phyloP scores from a whole-genome alignment of 2,113 vertebrate genomes.

The Carassius auratus region DNA sequence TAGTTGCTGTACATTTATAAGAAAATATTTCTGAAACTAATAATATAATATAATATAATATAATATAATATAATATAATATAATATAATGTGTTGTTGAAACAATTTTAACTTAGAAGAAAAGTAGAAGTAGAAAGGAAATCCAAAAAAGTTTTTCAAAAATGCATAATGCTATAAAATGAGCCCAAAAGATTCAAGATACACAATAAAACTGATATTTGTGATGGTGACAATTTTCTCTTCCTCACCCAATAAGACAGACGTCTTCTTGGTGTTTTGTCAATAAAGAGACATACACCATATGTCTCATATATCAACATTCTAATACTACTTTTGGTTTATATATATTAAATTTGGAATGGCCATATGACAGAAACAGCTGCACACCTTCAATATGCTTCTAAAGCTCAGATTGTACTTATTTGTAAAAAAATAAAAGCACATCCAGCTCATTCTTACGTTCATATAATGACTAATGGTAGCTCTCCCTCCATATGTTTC shows the following conservation, averaged over 20 bases:
- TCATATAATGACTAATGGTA: conserved; percentile 36
- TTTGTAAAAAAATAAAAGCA: background rate
- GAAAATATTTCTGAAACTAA: background rate
- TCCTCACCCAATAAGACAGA: background rate
- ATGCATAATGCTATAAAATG: no score
- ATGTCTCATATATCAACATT: background rate
- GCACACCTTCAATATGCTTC: conserved; percentile 14
- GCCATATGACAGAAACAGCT: conserved; percentile 16
- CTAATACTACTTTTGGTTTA: background rate
- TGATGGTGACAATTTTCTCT: background rate
- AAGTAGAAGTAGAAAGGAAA: no score
- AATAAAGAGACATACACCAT: background rate
- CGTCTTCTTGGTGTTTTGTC: background rate
- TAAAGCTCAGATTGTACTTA: background rate
- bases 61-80: no score
- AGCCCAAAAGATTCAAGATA: no score
- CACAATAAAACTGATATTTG: no score
- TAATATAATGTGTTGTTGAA: no score
- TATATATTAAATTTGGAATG: background rate
- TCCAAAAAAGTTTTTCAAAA: no score
- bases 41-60: no score
- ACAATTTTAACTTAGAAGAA: no score
- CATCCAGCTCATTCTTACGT: background rate
- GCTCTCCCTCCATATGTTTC: conserved; percentile 40
- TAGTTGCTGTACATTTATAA: background rate